phyloP scores from a whole-genome alignment of 1,140 invertebrate genomes.

The Saccostrea echinata region DNA sequence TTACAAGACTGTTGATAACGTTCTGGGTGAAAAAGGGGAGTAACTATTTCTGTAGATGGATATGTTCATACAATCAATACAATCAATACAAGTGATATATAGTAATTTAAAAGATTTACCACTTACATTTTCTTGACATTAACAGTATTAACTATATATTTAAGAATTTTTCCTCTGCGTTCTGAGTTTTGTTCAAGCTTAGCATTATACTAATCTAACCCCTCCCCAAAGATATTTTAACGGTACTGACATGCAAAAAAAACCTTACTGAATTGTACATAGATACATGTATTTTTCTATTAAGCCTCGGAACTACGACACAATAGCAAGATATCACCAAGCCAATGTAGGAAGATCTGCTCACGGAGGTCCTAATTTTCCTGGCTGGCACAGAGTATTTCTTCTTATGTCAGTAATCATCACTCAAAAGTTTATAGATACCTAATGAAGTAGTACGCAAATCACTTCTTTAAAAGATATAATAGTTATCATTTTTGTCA shows the following conservation, averaged over 20 bases:
- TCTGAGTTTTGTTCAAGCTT: not conserved
- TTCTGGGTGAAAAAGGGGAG: too few species aligned
- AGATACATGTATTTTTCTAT: not conserved
- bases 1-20: too few species aligned
- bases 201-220: too few species aligned
- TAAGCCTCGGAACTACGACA: constrained; percentile 12
- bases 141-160: not conserved
- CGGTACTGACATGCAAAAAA: not conserved
- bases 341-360: constrained; percentile 17
- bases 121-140: not conserved
- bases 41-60: too few species aligned
- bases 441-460: too few species aligned
- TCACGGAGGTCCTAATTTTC: constrained; percentile 56
- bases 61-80: too few species aligned
- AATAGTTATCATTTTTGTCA: too few species aligned
- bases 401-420: constrained; percentile 52
- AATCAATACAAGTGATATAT: not conserved
- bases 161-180: not conserved
- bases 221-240: too few species aligned
- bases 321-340: constrained; percentile 4
- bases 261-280: not conserved
- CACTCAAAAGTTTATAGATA: too few species aligned
- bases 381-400: constrained; percentile 56
- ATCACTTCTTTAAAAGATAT: too few species aligned
- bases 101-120: not conserved